Evolutionary conservation across 2,797 vertebrate genomes (phyloP).

Genomic region (Acipenser oxyrinchus): DNA sequence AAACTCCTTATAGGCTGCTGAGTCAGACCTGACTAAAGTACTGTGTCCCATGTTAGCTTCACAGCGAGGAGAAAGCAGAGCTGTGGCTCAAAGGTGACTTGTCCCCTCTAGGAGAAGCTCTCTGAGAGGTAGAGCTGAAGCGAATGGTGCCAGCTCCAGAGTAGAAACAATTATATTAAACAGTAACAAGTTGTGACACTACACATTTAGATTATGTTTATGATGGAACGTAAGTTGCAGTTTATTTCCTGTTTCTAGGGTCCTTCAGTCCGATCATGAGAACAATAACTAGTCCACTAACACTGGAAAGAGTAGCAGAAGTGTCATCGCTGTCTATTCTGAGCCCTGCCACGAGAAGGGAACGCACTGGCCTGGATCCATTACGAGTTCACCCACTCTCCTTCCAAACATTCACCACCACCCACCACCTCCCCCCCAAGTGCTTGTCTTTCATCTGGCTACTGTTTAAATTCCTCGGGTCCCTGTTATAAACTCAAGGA

Average conservation of each 20-base stretch:
- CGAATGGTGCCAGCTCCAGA: constrained; percentile 12
- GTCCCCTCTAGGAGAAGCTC: constrained; percentile 18
- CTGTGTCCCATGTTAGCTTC: too few species aligned
- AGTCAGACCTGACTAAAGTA: too few species aligned
- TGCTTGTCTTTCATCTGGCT: not conserved
- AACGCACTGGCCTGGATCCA: not conserved
- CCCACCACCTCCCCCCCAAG: not conserved
- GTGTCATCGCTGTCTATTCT: not conserved
- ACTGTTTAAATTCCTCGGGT: not conserved
- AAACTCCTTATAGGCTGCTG: too few species aligned
- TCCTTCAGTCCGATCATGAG: not conserved
- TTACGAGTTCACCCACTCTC: not conserved
- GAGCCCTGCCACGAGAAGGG: not conserved
- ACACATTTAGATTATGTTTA: not conserved
- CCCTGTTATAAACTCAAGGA: constrained; percentile 3
- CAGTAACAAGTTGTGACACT: constrained; percentile 1
- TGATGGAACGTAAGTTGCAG: constrained; percentile 5
- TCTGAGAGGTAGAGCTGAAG: constrained; percentile 20
- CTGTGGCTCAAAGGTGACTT: constrained; percentile 17
- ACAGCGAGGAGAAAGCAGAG: not conserved
- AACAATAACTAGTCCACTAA: not conserved
- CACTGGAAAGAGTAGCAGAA: not conserved
- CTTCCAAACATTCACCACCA: not conserved
- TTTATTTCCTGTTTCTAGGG: not conserved
- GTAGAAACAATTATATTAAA: constrained; percentile 1